Evolutionary conservation across 2,113 vertebrate genomes (phyloP), one percentile per base, ranked within the genome.

Genomic region (Donacobius atricapilla): DNA sequence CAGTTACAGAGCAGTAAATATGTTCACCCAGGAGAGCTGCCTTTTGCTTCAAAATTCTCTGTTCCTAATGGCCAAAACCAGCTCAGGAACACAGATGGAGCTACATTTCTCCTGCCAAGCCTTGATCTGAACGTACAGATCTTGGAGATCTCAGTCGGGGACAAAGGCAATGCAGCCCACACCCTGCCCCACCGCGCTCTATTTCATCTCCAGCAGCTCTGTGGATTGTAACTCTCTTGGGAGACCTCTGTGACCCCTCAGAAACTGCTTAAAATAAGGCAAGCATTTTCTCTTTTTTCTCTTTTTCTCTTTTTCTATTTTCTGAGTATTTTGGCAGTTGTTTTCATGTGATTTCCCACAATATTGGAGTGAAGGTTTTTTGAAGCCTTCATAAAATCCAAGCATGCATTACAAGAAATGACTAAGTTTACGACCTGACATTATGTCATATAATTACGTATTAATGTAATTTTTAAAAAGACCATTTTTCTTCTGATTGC

Each of bases 401-500:
- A 70, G 83, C 40, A 51, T 25, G 54, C 72, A 50, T 94, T 94
- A 82, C 69, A 64, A 95, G 89, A 90, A 92, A 92, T 80, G 18
- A 66, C 70, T 75, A 40, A 24, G 18, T 85, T 88, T 90, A 88
- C 4, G 54, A 88, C 61, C 71, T 82, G 69, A 84, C 25, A 66
- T 87, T 76, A 91, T 83, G 69, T 91, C 93, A 72, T 91, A 66
- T 87, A 89, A 92, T 89, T 82, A 76, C 28, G 22, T 82, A 85
- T 89, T 93, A 91, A 96, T 87, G 61, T 31, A 35, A 87, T 76
- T 87, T 87, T 93, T 18, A 10, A 73, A 92, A 93, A 50, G 2
- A 77, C 66, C 28, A 5, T 66, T 90, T 84, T 91, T 87, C 77
- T 72, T n/a, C 73, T 20, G 61, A 75, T n/a, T 66, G 64, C 86